Conservation (phyloP, 2,797 vertebrate genomes). For the Tenualosa thibaudeaui region DNA sequence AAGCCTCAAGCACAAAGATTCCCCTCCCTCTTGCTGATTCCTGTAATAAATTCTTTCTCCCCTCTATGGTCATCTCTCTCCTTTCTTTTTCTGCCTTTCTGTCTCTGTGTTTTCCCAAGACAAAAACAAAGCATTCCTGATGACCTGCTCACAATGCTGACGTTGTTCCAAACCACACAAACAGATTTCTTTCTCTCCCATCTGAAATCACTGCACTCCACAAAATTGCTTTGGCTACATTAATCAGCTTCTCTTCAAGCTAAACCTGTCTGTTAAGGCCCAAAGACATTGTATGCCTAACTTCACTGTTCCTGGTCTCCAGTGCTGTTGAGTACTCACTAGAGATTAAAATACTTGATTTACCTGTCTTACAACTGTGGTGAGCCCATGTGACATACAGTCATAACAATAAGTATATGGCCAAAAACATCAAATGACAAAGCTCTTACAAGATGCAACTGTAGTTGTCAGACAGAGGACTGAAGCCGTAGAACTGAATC, state of each 20-base stretch:
- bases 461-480: too few relatives aligned
- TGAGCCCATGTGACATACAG: too few relatives aligned
- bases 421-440: too few relatives aligned
- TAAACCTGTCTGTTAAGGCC: not conserved
- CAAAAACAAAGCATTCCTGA: not conserved
- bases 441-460: too few relatives aligned
- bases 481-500: too few relatives aligned
- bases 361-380: too few relatives aligned
- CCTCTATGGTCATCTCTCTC: not conserved
- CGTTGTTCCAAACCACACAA: conserved; percentile 40
- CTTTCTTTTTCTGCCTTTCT: not conserved
- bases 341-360: too few relatives aligned
- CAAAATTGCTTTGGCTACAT: not conserved
- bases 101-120: not conserved
- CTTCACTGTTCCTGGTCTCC: not conserved
- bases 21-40: not conserved
- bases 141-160: conserved; percentile 59
- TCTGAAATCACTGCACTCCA: not conserved
- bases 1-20: not conserved
- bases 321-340: not conserved
- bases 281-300: not conserved
- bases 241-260: not conserved
- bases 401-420: too few relatives aligned
- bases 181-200: conserved; percentile 47
- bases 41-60: not conserved